Conservation (phyloP, 2,797 vertebrate species). For the Hypotaenidia philippensis region DNA sequence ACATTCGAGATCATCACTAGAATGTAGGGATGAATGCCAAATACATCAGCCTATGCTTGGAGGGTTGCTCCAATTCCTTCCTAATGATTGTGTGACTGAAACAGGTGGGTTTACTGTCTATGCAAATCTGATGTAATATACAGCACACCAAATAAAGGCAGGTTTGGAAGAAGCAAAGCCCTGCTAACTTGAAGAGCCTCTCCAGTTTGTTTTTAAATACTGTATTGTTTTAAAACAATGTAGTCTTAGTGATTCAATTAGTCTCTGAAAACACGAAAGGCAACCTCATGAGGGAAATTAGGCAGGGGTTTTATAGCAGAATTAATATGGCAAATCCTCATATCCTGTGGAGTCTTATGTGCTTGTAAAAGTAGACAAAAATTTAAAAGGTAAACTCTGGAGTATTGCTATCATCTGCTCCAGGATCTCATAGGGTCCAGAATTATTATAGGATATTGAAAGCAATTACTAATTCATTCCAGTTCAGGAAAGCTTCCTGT, state of each 20-base stretch:
- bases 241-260: conserved; percentile 32
- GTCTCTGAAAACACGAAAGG: conserved; percentile 29
- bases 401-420: conserved; percentile 1
- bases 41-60: not conserved
- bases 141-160: not conserved
- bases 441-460: not conserved
- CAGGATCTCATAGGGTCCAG: conserved; percentile 17
- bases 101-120: not conserved
- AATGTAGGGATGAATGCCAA: not conserved
- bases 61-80: not conserved
- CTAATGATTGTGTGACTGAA: not conserved
- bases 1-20: not conserved
- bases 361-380: conserved; percentile 10
- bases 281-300: conserved; percentile 53
- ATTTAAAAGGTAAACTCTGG: conserved; percentile 9
- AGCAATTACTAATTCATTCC: conserved; percentile 1
- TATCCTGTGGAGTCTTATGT: conserved; percentile 42
- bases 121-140: not conserved
- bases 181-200: not conserved
- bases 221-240: conserved; percentile 25
- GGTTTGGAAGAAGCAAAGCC: conserved; percentile 3
- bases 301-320: conserved; percentile 29
- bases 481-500: conserved; percentile 46
- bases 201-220: conserved; percentile 45
- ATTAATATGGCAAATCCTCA: conserved; percentile 62